phyloP scores from a whole-genome alignment of 2,888 invertebrate genomes.

The Clusia tigrina region DNA sequence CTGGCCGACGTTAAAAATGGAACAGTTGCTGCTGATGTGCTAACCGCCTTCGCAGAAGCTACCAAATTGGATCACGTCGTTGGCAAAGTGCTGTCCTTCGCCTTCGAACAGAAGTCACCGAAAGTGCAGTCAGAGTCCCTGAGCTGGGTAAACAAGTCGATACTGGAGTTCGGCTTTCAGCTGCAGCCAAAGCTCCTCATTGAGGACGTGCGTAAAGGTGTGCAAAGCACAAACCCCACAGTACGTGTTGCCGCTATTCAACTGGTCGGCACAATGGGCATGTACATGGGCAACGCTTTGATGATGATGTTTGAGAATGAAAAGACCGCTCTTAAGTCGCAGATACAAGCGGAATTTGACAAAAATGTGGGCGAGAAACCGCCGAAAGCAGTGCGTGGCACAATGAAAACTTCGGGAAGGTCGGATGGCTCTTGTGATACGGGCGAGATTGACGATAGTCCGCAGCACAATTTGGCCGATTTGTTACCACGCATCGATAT shows the following conservation, averaged over 20 bases:
- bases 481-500: constrained; percentile 81
- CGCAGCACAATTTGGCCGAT: constrained; percentile 71
- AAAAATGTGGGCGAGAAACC: constrained; percentile 80
- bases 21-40: constrained; percentile 69
- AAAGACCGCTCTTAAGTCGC: constrained; percentile 82
- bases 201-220: constrained; percentile 82
- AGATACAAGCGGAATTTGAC: constrained; percentile 86
- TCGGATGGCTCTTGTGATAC: constrained; percentile 45
- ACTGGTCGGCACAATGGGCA: constrained; percentile 74
- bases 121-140: constrained; percentile 89
- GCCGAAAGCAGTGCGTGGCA: constrained; percentile 76
- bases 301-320: constrained; percentile 85
- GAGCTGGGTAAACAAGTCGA: constrained; percentile 78
- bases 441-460: constrained; percentile 35
- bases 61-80: constrained; percentile 79
- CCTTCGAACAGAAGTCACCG: constrained; percentile 89
- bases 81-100: constrained; percentile 75
- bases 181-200: constrained; percentile 78
- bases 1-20: constrained; percentile 85
- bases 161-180: constrained; percentile 87
- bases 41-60: constrained; percentile 80
- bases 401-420: constrained; percentile 46
- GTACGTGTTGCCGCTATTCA: constrained; percentile 80
- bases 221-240: constrained; percentile 84
- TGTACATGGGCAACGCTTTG: constrained; percentile 80